Base-by-base conservation (phyloP, 2,888 invertebrate genomes). In the Petrolisthes cinctipes region DNA sequence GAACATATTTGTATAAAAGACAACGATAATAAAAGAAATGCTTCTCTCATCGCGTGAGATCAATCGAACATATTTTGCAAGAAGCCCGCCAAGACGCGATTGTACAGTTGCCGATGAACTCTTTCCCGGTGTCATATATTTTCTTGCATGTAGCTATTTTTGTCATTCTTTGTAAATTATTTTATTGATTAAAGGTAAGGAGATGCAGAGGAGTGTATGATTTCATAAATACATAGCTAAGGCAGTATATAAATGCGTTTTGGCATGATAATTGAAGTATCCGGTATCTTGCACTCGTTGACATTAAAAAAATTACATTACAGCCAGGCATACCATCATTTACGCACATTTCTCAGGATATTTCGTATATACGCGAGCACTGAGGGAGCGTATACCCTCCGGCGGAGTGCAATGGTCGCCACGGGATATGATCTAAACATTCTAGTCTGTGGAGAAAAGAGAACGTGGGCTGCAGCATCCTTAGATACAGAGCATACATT, bases 1-100 rank as follows among this genome's bases (percentile, higher is more conserved):
- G 37, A 37, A 37, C 37, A 37, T 37, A 37, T 37, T 37, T 37
- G 0, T 37, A 37, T 37, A 37, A 37, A 37, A 37, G 37, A 37
- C 37, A 57, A 7, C 54, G 61, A 71, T 79, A 71, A 11, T 56
- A 79, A 53, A 56, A 66, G 71, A 79, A 80, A 85, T 56, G 23
- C 37, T 53, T 66, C n/a, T 80, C n/a, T 80, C 54, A 81, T 79
- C 23, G 83, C 68, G 54, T 54, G 51, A 79, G 68, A 78, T 83
- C 57, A 83, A 78, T 78, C 86, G 86, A 83, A 83, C 82, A 76
- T 78, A 53, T 56, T 68, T 82, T 86, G 71, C 68, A 76, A 76
- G 83, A 51, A 54, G 76, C 82, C 82, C 82, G 23, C 83, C 78
- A 82, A 71, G 66, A 68, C 68, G 68, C 71, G 37, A 53, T 53